Conservation (phyloP, 2,888 invertebrate species). For the Hydrotaea cyrtoneurina region DNA sequence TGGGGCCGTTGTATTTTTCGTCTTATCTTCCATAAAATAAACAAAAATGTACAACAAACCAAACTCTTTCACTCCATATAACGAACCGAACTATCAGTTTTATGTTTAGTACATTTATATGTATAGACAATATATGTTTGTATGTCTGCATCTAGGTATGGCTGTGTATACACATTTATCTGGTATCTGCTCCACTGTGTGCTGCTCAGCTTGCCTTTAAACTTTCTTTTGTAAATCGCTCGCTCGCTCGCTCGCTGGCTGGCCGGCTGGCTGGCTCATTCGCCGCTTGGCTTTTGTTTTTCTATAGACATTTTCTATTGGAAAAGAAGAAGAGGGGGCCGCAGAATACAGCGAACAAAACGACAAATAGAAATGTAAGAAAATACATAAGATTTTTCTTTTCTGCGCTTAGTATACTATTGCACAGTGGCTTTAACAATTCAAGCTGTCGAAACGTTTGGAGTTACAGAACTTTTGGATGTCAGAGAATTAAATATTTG, state of each 20-base stretch:
- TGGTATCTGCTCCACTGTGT: background rate
- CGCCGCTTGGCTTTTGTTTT: slow-evolving; percentile 3
- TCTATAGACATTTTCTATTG: slow-evolving; percentile 20
- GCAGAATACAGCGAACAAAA: background rate
- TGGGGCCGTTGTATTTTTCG: slow-evolving; percentile 26
- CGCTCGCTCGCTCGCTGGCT: slow-evolving; percentile 54
- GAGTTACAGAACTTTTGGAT: no score
- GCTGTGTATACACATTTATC: background rate
- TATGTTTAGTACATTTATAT: slow-evolving; percentile 44
- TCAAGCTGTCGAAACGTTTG: no score
- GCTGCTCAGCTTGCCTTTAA: slow-evolving; percentile 47
- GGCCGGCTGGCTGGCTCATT: slow-evolving; percentile 41
- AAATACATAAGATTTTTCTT: slow-evolving; percentile 58
- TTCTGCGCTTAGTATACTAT: slow-evolving; percentile 7
- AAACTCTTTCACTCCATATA: slow-evolving; percentile 57
- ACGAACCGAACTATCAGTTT: slow-evolving; percentile 43
- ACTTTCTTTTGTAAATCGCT: slow-evolving; percentile 66
- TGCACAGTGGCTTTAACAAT: background rate
- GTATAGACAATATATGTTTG: slow-evolving; percentile 5
- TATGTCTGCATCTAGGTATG: background rate
- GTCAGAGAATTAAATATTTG: no score
- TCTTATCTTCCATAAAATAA: slow-evolving; percentile 51
- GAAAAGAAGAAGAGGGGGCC: background rate
- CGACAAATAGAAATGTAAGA: slow-evolving; percentile 29
- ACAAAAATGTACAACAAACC: slow-evolving; percentile 25